Percentiles rank a stretch among this genome's conserved stretches.
Evolutionary conservation across 1,140 invertebrate species (phyloP).

Genomic region (Drosophila parabipectinata): DNA sequence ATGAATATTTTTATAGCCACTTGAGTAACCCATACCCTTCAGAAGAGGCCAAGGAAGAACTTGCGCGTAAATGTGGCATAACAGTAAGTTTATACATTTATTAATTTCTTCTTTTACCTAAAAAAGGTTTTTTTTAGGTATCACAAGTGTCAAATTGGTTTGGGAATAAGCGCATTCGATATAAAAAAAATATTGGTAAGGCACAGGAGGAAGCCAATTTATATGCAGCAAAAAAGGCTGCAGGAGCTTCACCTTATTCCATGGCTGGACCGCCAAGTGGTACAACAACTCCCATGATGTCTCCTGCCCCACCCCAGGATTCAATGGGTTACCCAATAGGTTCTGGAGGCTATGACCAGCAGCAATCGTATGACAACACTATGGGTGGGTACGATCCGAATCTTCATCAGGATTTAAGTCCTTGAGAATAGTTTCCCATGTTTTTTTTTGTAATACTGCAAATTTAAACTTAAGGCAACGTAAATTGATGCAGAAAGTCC

Average conservation of each 20-base stretch:
- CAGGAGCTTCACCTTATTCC: constrained; percentile 96
- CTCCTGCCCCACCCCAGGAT: constrained; percentile 94
- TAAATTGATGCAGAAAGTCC: too few species aligned
- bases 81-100: constrained; percentile 90
- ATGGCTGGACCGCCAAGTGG: constrained; percentile 93
- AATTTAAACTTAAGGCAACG: too few species aligned
- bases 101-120: background rate
- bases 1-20: constrained; percentile 99
- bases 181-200: constrained; percentile 99
- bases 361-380: constrained; percentile 92
- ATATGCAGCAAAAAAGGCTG: constrained; percentile 99
- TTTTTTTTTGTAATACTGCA: too few species aligned
- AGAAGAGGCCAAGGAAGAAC: constrained; percentile 99
- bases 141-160: constrained; percentile 99
- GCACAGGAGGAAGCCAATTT: constrained; percentile 99
- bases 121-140: constrained; percentile 41
- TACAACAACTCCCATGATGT: constrained; percentile 96
- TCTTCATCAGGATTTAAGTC: constrained; percentile 92
- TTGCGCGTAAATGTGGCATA: constrained; percentile 99
- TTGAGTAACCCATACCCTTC: constrained; percentile 99
- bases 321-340: constrained; percentile 95
- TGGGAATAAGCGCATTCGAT: constrained; percentile 99
- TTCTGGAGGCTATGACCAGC: constrained; percentile 93
- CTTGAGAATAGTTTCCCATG: constrained; percentile 78
- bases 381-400: constrained; percentile 94